Evolutionary conservation across 2,888 invertebrate species (phyloP).

Genomic region (Limnephilus rhombicus): DNA sequence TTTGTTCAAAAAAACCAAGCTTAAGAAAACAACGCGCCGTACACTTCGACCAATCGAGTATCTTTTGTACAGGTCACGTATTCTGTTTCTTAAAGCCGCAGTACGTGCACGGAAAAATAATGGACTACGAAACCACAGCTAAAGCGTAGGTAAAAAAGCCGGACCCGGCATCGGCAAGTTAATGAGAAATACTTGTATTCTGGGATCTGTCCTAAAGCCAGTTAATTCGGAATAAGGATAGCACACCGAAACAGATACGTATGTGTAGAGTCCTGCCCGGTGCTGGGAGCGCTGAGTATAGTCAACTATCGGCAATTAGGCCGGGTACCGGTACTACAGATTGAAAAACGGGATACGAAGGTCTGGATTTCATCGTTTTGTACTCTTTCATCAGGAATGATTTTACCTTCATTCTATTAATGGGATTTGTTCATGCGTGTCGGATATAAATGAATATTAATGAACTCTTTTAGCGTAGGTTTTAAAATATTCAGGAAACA

Average conservation of each 20-base stretch:
- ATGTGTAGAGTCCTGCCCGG: neutral
- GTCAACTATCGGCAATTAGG: neutral
- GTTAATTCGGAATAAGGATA: constrained; percentile 53
- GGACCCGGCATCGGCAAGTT: constrained; percentile 55
- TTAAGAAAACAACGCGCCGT: constrained; percentile 58
- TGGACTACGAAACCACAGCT: constrained; percentile 59
- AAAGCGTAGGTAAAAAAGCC: constrained; percentile 47
- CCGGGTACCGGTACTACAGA: neutral
- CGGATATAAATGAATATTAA: neutral
- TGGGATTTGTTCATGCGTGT: neutral
- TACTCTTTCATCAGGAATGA: neutral
- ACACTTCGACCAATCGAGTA: constrained; percentile 64
- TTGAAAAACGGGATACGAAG: neutral
- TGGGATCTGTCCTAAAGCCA: constrained; percentile 53
- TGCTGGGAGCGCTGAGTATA: neutral
- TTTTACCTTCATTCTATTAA: neutral
- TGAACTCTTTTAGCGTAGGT: neutral
- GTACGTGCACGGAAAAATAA: constrained; percentile 66
- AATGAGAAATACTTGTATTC: constrained; percentile 62
- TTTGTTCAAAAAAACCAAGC: constrained; percentile 51
- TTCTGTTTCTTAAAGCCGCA: constrained; percentile 65
- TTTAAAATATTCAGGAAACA: neutral
- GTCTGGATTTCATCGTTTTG: neutral
- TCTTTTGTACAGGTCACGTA: constrained; percentile 65
- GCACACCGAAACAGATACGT: too few species aligned